phyloP scores from a whole-genome alignment of 2,888 invertebrate species.

The Drosophila borealis region DNA sequence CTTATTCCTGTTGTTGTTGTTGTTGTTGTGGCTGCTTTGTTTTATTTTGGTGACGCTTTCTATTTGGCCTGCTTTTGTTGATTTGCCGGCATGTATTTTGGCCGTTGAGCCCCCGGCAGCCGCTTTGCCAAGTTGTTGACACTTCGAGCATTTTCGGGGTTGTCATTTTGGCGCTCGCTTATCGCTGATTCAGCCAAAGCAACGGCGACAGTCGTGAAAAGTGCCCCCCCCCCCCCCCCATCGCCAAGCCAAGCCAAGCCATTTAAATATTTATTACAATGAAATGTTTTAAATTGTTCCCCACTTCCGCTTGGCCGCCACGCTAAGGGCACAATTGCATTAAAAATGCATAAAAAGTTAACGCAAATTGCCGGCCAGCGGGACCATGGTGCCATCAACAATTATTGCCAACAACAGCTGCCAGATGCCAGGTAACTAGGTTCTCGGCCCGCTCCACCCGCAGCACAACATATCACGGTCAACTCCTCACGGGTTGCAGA shows the following conservation, averaged over 20 bases:
- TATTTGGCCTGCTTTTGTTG: constrained; percentile 36
- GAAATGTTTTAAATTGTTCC: constrained; percentile 46
- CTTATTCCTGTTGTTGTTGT: constrained; percentile 39
- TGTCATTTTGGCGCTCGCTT: constrained; percentile 58
- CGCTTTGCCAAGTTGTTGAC: constrained; percentile 48
- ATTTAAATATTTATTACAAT: constrained; percentile 57
- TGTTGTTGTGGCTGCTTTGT: constrained; percentile 1
- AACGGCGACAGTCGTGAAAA: constrained; percentile 38
- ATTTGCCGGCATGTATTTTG: constrained; percentile 47
- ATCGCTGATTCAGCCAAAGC: constrained; percentile 55
- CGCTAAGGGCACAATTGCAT: constrained; percentile 20
- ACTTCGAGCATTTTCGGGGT: constrained; percentile 59
- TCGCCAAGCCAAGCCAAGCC: background rate
- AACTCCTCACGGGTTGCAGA: background rate
- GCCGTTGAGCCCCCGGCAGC: background rate
- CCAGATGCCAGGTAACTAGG: background rate
- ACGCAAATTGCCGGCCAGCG: constrained; percentile 34
- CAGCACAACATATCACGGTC: background rate
- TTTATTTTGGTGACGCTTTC: constrained; percentile 24
- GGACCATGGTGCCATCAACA: constrained; percentile 1
- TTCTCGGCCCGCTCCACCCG: too few species aligned
- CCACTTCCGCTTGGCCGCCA: background rate
- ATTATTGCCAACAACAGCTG: constrained; percentile 6
- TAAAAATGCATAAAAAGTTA: constrained; percentile 47
- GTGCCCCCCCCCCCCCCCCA: background rate